A percentile compares a stretch with the other conserved stretches of the same genome.
phyloP scores from a whole-genome alignment of 2,113 vertebrate species.

The Felis catus region F.catus_Fca126_mat1.0 CM031412.1:68141501-68142000 shows the following conservation, averaged over 20 bases:
- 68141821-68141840: neutral
- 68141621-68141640: neutral
- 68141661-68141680: constrained; percentile 2
- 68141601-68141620: neutral
- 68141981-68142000: constrained; percentile 49
- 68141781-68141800: neutral
- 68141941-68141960: constrained; percentile 51
- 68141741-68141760: neutral
- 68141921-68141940: constrained; percentile 39
- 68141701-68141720: neutral
- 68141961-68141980: constrained; percentile 54
- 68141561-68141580: neutral
- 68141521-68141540: constrained; percentile 16
- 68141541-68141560: neutral
- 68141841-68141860: neutral
- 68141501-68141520: neutral
- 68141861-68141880: neutral
- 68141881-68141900: neutral
- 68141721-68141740: neutral
- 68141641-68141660: neutral
- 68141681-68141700: neutral
- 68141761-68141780: neutral
- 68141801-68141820: neutral
- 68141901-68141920: constrained; percentile 35
- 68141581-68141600: neutral